Evolutionary conservation across 1,140 invertebrate genomes (phyloP).

Genomic region (Steinernema khuongi): DNA sequence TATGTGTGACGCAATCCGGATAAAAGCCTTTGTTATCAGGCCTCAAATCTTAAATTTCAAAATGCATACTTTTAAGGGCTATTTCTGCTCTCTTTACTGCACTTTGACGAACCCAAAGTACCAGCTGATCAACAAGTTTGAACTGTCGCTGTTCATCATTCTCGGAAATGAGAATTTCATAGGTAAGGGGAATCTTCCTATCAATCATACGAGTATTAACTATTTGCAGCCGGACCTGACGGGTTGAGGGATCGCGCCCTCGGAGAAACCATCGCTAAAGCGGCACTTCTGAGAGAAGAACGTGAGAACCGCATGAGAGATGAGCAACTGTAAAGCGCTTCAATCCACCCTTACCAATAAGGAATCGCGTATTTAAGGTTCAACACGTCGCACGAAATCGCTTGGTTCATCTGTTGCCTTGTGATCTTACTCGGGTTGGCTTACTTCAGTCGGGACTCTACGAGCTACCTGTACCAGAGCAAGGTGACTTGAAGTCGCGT

Average conservation of each 20-base stretch:
- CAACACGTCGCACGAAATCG: conserved; percentile 30
- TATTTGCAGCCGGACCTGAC: conserved; percentile 20
- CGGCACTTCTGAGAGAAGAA: conserved; percentile 54
- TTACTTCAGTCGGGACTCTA: conserved; percentile 59
- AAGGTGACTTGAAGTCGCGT: conserved; percentile 13
- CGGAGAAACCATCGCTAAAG: conserved; percentile 47
- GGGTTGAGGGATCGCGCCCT: conserved; percentile 21
- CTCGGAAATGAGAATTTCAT: too few species aligned
- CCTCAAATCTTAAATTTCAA: not conserved
- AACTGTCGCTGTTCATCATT: too few species aligned
- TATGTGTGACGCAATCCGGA: too few species aligned
- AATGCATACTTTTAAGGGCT: not conserved
- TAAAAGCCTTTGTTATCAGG: conserved; percentile 1
- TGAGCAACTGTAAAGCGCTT: conserved; percentile 60
- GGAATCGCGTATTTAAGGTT: conserved; percentile 17
- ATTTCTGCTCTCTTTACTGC: too few species aligned
- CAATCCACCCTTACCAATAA: not conserved
- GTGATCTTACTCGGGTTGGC: conserved; percentile 60
- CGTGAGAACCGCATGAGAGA: conserved; percentile 59
- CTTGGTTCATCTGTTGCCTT: conserved; percentile 59
- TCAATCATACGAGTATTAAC: not conserved
- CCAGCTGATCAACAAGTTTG: too few species aligned
- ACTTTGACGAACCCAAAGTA: too few species aligned
- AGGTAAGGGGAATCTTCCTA: not conserved
- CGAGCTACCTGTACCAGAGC: conserved; percentile 59